A percentile compares a stretch with the other conserved stretches of the same genome.
phyloP scores from a whole-genome alignment of 2,797 vertebrate genomes.

The Poeciliopsis gracilis region DNA sequence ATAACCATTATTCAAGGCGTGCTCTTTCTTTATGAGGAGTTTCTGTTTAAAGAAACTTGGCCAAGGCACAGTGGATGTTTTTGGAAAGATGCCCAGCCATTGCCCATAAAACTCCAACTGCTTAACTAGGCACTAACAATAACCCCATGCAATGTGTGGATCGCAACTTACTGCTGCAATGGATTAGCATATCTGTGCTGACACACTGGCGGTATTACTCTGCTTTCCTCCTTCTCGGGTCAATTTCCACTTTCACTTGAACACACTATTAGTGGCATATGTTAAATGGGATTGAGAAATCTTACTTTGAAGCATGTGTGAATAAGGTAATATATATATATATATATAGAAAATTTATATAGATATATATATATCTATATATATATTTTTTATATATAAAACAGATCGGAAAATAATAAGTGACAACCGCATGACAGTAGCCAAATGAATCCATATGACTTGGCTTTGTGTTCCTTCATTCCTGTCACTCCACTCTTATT shows the following conservation, averaged over 20 bases:
- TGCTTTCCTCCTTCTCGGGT: conserved; percentile 12
- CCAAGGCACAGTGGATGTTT: conserved; percentile 32
- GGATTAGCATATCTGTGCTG: conserved; percentile 35
- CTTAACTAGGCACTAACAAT: conserved; percentile 61
- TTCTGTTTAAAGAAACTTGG: conserved; percentile 30
- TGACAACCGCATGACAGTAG: conserved; percentile 40
- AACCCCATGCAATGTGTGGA: conserved; percentile 49
- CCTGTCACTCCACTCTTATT: conserved; percentile 70
- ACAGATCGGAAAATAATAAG: conserved; percentile 2
- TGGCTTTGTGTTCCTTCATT: conserved; percentile 62
- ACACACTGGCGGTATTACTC: conserved; percentile 20
- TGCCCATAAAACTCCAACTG: conserved; percentile 61
- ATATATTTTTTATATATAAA: background rate
- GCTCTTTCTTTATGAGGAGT: conserved; percentile 46
- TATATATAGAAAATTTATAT: too few relatives aligned
- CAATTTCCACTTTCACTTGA: background rate
- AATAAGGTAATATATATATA: background rate
- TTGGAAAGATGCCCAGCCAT: conserved; percentile 58
- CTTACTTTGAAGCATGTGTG: background rate
- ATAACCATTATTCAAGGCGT: conserved; percentile 42
- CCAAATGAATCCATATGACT: conserved; percentile 51
- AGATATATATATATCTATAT: background rate
- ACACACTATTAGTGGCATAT: background rate
- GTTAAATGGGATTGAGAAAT: background rate
- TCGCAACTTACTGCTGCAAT: conserved; percentile 44